Percentiles rank a stretch among this genome's conserved stretches.
phyloP scores from a whole-genome alignment of 1,140 invertebrate genomes.

The Nebria ingens region DNA sequence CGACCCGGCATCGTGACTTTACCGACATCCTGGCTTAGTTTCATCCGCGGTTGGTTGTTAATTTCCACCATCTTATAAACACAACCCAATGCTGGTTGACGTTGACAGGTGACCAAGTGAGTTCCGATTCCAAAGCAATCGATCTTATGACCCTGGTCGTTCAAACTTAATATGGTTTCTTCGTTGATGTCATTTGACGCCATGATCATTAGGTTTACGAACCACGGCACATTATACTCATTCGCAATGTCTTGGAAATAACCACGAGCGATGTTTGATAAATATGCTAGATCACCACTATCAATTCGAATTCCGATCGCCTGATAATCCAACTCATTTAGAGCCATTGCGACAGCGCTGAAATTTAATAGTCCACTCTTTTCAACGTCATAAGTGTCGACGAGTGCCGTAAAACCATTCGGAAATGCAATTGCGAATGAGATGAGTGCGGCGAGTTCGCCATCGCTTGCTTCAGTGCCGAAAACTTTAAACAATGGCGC shows the following conservation, averaged over 20 bases:
- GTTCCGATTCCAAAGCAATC: constrained; percentile 91
- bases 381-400: constrained; percentile 98
- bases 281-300: constrained; percentile 94
- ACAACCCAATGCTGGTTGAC: constrained; percentile 95
- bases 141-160: constrained; percentile 95
- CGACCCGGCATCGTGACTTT: constrained; percentile 96
- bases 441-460: constrained; percentile 89
- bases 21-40: constrained; percentile 93
- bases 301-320: constrained; percentile 90
- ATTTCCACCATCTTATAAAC: constrained; percentile 98
- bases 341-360: constrained; percentile 88
- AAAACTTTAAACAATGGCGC: constrained; percentile 55
- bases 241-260: constrained; percentile 72
- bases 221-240: constrained; percentile 76
- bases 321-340: constrained; percentile 86
- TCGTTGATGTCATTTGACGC: constrained; percentile 99
- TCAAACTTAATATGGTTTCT: constrained; percentile 94
- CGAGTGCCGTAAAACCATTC: constrained; percentile 85
- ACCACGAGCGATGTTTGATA: constrained; percentile 74
- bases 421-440: constrained; percentile 96
- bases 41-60: constrained; percentile 84
- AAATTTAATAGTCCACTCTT: constrained; percentile 97
- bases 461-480: constrained; percentile 72
- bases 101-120: constrained; percentile 66
- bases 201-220: constrained; percentile 80